phyloP scores from a whole-genome alignment of 2,888 invertebrate genomes.

The Drosophila borborema region DNA sequence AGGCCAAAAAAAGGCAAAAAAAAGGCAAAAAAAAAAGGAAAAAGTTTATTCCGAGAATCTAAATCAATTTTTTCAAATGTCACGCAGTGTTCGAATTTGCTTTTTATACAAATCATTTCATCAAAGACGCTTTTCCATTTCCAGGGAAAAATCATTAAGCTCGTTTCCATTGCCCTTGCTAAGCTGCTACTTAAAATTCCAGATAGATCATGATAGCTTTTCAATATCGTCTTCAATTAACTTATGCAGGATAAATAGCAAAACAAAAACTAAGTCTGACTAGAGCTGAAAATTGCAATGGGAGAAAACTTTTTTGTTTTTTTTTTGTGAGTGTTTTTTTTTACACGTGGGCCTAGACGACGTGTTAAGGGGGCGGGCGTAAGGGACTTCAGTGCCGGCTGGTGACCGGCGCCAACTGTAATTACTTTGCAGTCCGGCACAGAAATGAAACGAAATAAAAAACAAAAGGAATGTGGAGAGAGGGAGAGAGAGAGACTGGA shows the following conservation, averaged over 20 bases:
- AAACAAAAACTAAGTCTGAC: neutral
- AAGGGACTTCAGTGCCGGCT: neutral
- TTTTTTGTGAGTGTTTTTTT: neutral
- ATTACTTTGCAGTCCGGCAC: constrained; percentile 65
- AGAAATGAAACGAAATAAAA: constrained; percentile 11
- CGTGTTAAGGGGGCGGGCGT: constrained; percentile 12
- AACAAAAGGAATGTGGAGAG: neutral
- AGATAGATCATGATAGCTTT: neutral
- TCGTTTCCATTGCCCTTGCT: neutral
- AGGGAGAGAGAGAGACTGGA: neutral
- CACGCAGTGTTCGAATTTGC: neutral
- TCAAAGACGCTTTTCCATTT: neutral
- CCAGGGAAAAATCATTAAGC: neutral
- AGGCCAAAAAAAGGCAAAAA: too few species aligned
- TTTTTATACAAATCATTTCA: neutral
- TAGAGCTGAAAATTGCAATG: constrained; percentile 36
- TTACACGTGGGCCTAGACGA: constrained; percentile 52
- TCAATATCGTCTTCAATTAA: neutral
- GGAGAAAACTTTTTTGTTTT: constrained; percentile 27
- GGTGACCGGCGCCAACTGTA: constrained; percentile 61
- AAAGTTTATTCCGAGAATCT: neutral
- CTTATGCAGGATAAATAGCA: neutral
- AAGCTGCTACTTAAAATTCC: neutral
- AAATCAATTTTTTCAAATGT: neutral
- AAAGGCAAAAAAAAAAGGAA: too few species aligned